phyloP scores from a whole-genome alignment of 2,113 vertebrate species.

The Reinhardtius hippoglossoides region DNA sequence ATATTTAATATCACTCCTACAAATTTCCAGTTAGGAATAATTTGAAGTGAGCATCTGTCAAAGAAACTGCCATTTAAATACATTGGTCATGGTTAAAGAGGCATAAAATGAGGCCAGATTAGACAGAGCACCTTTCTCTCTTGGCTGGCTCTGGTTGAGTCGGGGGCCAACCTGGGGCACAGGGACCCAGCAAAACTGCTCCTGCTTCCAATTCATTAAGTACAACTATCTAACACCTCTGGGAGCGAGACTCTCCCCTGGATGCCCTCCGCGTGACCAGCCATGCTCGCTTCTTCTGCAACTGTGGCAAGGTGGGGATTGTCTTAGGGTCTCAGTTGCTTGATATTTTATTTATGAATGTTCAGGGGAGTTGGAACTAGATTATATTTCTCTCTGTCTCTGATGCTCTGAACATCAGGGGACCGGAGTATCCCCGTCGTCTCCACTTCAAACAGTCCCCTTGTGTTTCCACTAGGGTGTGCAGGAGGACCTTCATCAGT shows the following conservation, averaged over 20 bases:
- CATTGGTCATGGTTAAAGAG: conserved; percentile 86
- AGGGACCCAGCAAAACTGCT: conserved; percentile 50
- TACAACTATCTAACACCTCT: conserved; percentile 56
- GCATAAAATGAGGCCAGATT: conserved; percentile 88
- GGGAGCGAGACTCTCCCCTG: conserved; percentile 60
- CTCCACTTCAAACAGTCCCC: conserved; percentile 72
- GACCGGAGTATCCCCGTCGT: conserved; percentile 54
- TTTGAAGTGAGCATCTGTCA: conserved; percentile 85
- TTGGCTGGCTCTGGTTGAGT: conserved; percentile 56
- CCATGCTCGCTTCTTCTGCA: conserved; percentile 31
- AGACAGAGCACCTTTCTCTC: conserved; percentile 82
- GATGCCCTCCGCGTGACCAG: conserved; percentile 40
- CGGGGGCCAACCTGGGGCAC: conserved; percentile 59
- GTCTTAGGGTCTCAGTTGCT: conserved; percentile 69
- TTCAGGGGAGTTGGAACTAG: conserved; percentile 63
- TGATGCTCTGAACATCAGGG: conserved; percentile 64
- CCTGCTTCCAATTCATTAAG: conserved; percentile 73
- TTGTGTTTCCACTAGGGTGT: conserved; percentile 70
- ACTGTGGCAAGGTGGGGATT: conserved; percentile 54
- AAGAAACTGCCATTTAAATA: conserved; percentile 86
- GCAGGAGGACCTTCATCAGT: conserved; percentile 74
- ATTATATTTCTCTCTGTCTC: conserved; percentile 60
- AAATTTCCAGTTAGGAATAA: conserved; percentile 87
- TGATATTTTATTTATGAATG: conserved; percentile 82
- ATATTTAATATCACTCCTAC: conserved; percentile 86